Evolutionary conservation across 2,113 vertebrate genomes (phyloP).

Genomic region (Baryphthengus martii): DNA sequence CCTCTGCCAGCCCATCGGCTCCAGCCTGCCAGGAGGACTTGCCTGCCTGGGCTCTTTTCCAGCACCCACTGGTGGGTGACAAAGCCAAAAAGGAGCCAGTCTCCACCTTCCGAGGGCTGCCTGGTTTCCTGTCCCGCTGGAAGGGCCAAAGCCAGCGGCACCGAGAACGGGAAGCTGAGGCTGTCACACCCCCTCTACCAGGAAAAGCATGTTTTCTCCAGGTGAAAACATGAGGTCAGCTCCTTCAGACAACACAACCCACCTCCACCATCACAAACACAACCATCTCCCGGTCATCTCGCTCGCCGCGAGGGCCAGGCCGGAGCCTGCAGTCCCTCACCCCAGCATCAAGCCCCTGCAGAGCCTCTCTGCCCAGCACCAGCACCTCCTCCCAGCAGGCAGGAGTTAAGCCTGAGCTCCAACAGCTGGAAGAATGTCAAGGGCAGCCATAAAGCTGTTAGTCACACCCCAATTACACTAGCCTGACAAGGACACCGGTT

Average conservation of each 20-base stretch:
- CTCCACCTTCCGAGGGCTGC: background rate
- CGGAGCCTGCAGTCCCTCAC: background rate
- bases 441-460: constrained; percentile 5
- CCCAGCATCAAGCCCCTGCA: background rate
- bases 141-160: background rate
- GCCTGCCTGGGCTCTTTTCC: background rate
- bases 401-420: background rate
- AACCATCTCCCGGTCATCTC: background rate
- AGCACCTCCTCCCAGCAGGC: background rate
- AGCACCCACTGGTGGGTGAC: background rate
- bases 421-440: constrained; percentile 10
- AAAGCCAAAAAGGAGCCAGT: background rate
- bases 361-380: background rate
- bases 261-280: background rate
- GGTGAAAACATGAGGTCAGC: constrained; percentile 54
- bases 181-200: background rate
- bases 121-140: background rate
- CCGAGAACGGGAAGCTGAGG: background rate
- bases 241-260: background rate
- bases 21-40: background rate
- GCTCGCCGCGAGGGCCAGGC: background rate
- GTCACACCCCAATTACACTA: constrained; percentile 20
- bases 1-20: background rate
- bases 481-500: constrained; percentile 5
- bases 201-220: constrained; percentile 29